A percentile compares a stretch with the other conserved stretches of the same genome.
These are phyloP conservation scores for Cyphomyrus discorhynchus DNA, from an alignment of 2,113 vertebrate species.

Conservation along the genomic window DNA sequence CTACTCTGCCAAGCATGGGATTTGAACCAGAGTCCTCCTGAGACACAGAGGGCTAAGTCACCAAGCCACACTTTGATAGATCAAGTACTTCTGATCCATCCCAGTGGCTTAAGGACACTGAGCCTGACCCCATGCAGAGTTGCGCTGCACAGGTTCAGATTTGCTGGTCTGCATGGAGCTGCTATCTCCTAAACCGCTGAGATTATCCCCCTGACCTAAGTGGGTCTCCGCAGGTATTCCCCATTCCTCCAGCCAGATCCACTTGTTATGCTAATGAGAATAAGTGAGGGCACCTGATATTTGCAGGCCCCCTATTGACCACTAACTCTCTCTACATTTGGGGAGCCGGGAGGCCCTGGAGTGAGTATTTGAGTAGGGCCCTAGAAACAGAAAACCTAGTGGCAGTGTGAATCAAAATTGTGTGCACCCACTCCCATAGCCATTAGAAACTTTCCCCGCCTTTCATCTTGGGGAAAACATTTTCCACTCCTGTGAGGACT, in stretches of 20 bases:
- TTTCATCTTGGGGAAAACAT: background rate
- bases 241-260: background rate
- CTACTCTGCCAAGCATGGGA: background rate
- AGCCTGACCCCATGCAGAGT: background rate
- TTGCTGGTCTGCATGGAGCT: background rate
- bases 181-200: background rate
- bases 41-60: background rate
- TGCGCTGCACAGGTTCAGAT: background rate
- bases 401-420: background rate
- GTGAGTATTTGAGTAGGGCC: background rate
- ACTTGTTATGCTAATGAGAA: background rate
- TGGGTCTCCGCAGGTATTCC: background rate
- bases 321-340: background rate
- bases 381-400: background rate
- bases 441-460: background rate
- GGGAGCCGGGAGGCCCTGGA: background rate
- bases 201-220: background rate
- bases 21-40: background rate
- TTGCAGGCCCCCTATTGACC: background rate
- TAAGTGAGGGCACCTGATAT: background rate
- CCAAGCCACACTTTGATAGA: background rate
- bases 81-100: background rate
- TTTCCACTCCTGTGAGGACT: background rate
- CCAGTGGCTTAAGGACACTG: background rate
- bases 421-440: background rate